Evolutionary conservation across 2,888 invertebrate genomes (phyloP).

Genomic region (Sinohyriopsis cumingii): DNA sequence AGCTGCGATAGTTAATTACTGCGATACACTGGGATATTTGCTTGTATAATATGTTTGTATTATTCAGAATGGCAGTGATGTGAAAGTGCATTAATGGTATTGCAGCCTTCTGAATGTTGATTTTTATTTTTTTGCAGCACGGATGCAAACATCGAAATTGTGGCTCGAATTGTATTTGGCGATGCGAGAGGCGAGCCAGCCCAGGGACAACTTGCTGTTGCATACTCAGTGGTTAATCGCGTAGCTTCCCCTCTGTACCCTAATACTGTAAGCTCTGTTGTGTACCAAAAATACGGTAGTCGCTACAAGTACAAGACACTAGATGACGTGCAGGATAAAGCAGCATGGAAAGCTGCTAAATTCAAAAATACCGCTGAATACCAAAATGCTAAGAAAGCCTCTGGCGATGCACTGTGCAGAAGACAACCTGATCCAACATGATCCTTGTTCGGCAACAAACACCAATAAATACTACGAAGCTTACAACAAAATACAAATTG

Average conservation of each 20-base stretch:
- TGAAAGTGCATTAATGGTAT: too few relatives aligned
- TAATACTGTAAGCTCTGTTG: slow-evolving; percentile 13
- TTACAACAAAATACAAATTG: slow-evolving; percentile 4
- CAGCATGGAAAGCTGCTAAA: slow-evolving; percentile 13
- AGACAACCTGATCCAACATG: slow-evolving; percentile 15
- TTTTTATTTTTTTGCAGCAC: slow-evolving; percentile 5
- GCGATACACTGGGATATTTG: too few relatives aligned
- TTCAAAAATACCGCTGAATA: slow-evolving; percentile 7
- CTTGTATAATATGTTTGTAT: too few relatives aligned
- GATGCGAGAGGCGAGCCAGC: too few relatives aligned
- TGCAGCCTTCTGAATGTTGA: too few relatives aligned
- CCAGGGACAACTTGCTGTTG: too few relatives aligned
- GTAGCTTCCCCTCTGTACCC: slow-evolving; percentile 13
- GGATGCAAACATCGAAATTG: slow-evolving; percentile 7
- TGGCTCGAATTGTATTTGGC: not conserved
- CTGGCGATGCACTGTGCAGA: slow-evolving; percentile 16
- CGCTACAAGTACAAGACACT: slow-evolving; percentile 20
- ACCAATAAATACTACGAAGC: slow-evolving; percentile 5
- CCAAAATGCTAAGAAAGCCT: slow-evolving; percentile 13
- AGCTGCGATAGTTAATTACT: too few relatives aligned
- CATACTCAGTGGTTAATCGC: slow-evolving; percentile 13
- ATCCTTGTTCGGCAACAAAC: slow-evolving; percentile 17
- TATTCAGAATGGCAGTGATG: too few relatives aligned
- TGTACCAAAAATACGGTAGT: slow-evolving; percentile 9
- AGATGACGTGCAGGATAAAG: slow-evolving; percentile 4